phyloP scores from a whole-genome alignment of 1,140 invertebrate species.

The Apis mellifera region DNA sequence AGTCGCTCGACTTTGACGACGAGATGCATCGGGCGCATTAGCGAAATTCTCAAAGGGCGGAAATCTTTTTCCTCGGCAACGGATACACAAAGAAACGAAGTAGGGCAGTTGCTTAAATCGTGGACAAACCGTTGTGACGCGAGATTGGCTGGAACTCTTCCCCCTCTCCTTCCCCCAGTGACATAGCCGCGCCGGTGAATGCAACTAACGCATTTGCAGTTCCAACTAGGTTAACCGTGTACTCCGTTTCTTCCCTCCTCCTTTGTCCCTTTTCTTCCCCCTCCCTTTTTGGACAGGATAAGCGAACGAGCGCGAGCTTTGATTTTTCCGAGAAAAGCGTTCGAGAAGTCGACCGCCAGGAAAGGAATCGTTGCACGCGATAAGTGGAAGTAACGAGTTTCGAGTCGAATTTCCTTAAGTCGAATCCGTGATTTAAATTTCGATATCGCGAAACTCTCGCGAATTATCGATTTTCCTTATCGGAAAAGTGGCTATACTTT shows the following conservation, averaged over 20 bases:
- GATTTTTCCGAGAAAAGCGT: not conserved
- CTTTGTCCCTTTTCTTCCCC: not conserved
- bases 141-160: constrained; percentile 39
- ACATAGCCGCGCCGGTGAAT: constrained; percentile 20
- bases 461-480: too few relatives aligned
- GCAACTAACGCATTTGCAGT: constrained; percentile 23
- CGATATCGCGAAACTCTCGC: not conserved
- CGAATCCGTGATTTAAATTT: not conserved
- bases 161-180: not conserved
- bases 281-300: not conserved
- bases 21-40: constrained; percentile 18
- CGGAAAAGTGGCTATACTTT: not conserved
- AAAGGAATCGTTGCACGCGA: not conserved
- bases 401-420: not conserved
- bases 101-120: constrained; percentile 34
- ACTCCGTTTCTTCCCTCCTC: not conserved
- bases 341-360: too few relatives aligned
- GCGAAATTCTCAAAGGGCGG: not conserved
- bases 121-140: constrained; percentile 9
- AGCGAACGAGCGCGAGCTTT: too few relatives aligned
- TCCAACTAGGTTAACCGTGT: constrained; percentile 28
- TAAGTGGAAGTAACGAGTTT: not conserved
- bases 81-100: constrained; percentile 13
- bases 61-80: not conserved
- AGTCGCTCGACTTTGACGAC: not conserved